Conservation (phyloP, 1,140 invertebrate species). For the Tetramorium alpestre region DNA sequence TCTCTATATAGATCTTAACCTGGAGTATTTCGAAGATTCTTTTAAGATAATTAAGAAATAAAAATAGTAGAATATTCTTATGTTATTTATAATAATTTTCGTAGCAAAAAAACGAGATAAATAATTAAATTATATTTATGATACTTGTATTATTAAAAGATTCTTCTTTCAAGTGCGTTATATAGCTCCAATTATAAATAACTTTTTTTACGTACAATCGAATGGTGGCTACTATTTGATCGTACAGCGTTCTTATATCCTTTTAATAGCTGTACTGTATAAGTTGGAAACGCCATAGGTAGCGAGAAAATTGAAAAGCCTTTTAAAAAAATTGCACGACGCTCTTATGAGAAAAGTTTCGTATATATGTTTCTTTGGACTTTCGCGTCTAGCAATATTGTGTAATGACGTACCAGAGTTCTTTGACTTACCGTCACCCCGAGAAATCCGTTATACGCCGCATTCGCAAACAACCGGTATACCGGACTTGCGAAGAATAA, state of each 20-base stretch:
- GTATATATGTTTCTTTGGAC: constrained; percentile 38
- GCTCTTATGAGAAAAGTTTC: constrained; percentile 56
- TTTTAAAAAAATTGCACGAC: constrained; percentile 52
- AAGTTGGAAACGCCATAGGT: not conserved
- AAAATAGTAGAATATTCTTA: not conserved
- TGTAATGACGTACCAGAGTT: constrained; percentile 26
- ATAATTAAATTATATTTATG: not conserved
- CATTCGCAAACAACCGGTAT: constrained; percentile 26
- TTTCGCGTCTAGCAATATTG: constrained; percentile 42
- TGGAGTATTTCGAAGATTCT: not conserved
- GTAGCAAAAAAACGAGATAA: not conserved
- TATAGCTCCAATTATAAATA: not conserved
- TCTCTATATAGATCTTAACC: not conserved
- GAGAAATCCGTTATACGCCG: not conserved
- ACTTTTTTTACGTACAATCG: not conserved
- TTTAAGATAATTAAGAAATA: not conserved
- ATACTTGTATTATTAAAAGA: not conserved
- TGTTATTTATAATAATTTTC: not conserved
- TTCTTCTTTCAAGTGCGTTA: not conserved
- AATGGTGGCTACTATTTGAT: constrained; percentile 4
- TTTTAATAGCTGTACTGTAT: not conserved
- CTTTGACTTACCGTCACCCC: no score
- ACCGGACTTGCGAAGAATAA: not conserved
- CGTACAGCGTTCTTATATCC: not conserved
- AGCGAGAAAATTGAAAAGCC: constrained; percentile 50